phyloP scores from a whole-genome alignment of 2,888 invertebrate species.

The Bursaphelenchus okinawaensis region DNA sequence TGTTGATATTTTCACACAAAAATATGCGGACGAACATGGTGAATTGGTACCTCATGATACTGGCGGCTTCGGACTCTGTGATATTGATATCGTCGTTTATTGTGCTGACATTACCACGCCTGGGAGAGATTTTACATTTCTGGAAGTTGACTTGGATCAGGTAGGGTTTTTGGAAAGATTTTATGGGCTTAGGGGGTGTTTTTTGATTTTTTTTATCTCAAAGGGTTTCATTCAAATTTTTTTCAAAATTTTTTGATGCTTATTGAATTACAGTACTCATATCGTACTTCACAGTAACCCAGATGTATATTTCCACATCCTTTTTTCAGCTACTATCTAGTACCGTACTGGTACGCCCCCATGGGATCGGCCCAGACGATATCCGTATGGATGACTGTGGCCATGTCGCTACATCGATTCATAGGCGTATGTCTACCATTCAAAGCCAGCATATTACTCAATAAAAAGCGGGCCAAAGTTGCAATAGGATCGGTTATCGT shows the following conservation, averaged over 20 bases:
- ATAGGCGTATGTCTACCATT: conserved; percentile 60
- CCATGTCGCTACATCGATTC: conserved; percentile 76
- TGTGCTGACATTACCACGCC: conserved; percentile 73
- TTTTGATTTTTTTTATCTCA: no score
- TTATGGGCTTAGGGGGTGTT: no score
- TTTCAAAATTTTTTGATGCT: neutral
- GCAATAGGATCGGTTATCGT: conserved; percentile 58
- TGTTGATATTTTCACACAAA: conserved; percentile 33
- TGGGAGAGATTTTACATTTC: conserved; percentile 58
- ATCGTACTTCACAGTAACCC: neutral
- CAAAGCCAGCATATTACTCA: conserved; percentile 59
- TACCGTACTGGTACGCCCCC: conserved; percentile 36
- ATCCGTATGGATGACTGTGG: conserved; percentile 63
- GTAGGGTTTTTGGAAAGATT: conserved; percentile 15
- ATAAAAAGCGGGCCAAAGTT: conserved; percentile 57
- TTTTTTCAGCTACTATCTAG: conserved; percentile 32
- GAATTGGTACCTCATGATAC: conserved; percentile 59
- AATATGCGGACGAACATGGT: conserved; percentile 33
- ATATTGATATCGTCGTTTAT: conserved; percentile 60
- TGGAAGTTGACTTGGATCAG: conserved; percentile 32
- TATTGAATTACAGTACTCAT: neutral
- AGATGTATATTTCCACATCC: no score
- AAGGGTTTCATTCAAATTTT: no score
- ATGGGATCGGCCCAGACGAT: conserved; percentile 41
- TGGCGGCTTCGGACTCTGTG: conserved; percentile 58